Conservation (phyloP, 2,113 vertebrate species). For the Dasyornis broadbenti region DNA sequence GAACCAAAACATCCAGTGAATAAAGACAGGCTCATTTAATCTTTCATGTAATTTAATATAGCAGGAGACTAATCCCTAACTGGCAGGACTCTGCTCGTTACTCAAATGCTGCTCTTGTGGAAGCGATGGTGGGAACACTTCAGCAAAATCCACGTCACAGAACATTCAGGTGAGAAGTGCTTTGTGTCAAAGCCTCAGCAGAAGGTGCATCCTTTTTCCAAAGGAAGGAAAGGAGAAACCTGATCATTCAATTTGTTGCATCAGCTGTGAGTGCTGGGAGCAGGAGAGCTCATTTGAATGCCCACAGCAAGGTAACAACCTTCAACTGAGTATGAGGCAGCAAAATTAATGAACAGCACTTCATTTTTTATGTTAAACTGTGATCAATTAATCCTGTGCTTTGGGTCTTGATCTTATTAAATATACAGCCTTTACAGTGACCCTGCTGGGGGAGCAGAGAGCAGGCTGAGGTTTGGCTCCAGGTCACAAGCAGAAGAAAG, state of each 20-base stretch:
- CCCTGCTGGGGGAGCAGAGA: background rate
- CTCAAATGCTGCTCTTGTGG: background rate
- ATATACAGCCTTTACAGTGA: background rate
- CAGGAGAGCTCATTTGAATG: background rate
- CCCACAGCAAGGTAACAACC: background rate
- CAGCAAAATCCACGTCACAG: background rate
- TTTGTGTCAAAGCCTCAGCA: background rate
- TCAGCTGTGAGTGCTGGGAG: background rate
- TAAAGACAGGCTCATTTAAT: slow-evolving; percentile 4
- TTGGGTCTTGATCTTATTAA: background rate
- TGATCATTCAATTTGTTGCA: background rate
- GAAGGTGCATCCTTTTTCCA: background rate
- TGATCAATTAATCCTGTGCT: background rate
- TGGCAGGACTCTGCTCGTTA: background rate
- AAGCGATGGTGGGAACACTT: background rate
- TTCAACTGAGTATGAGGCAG: background rate
- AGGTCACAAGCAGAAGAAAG: background rate
- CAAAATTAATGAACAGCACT: background rate
- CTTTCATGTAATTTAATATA: slow-evolving; percentile 1
- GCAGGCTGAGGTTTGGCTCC: background rate
- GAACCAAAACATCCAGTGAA: background rate
- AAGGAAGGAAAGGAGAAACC: background rate
- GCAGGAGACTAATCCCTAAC: background rate
- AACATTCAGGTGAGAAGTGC: background rate
- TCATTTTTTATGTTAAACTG: background rate